A percentile compares a stretch with the other conserved stretches of the same genome.
These are phyloP conservation scores for Pinctada fucata DNA, from an alignment of 2,888 invertebrate species.

Conservation along the genomic window DNA sequence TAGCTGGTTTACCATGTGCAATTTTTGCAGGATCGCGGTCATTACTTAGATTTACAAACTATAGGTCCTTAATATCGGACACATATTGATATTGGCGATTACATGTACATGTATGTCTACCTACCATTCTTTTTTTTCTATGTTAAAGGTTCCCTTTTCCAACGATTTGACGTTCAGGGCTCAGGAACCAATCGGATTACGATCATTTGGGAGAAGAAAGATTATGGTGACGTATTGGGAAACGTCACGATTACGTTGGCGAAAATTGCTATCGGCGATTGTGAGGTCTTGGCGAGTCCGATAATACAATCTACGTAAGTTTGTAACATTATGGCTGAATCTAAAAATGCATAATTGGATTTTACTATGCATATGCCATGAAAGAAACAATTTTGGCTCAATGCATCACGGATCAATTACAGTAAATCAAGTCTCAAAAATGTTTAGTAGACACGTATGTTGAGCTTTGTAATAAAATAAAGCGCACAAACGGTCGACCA, in stretches of 20 bases:
- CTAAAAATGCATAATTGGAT: slow-evolving; percentile 29
- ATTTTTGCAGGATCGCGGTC: too few species aligned
- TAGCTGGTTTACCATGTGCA: too few species aligned
- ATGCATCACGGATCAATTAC: background rate
- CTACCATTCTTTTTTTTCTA: background rate
- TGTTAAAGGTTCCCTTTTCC: slow-evolving; percentile 29
- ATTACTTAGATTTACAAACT: too few species aligned
- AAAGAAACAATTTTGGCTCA: too few species aligned
- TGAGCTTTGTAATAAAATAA: too few species aligned
- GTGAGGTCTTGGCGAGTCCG: slow-evolving; percentile 24
- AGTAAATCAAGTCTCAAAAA: background rate
- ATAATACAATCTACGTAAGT: background rate
- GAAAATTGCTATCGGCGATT: slow-evolving; percentile 58
- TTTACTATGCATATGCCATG: background rate
- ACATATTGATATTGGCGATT: too few species aligned
- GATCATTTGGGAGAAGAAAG: slow-evolving; percentile 48
- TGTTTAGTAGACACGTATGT: background rate
- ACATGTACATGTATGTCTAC: too few species aligned
- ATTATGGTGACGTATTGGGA: slow-evolving; percentile 41
- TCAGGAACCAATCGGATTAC: slow-evolving; percentile 29
- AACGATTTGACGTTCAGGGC: slow-evolving; percentile 7
- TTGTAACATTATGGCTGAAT: background rate
- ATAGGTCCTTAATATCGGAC: too few species aligned
- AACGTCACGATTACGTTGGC: slow-evolving; percentile 53
- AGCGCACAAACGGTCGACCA: background rate